Conservation (phyloP, 1,140 invertebrate genomes). For the Luehdorfia chinensis region DNA sequence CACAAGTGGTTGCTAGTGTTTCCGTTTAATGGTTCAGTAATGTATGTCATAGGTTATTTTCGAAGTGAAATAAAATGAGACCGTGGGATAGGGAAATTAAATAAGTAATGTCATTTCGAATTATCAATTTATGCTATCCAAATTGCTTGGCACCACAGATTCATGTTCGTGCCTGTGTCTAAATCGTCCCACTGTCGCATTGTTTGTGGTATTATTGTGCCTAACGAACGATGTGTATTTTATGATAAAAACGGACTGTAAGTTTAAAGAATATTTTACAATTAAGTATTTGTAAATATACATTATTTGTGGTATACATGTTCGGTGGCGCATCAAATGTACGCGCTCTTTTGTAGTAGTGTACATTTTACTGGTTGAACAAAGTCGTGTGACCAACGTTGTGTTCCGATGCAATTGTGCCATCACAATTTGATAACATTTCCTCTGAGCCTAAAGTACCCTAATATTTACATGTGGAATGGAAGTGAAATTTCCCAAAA, state of each 20-base stretch:
- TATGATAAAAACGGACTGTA: constrained; percentile 15
- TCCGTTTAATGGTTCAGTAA: too few species aligned
- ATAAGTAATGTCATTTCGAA: too few species aligned
- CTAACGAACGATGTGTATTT: constrained; percentile 15
- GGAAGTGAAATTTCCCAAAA: constrained; percentile 10
- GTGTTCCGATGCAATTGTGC: constrained; percentile 1
- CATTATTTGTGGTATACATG: constrained; percentile 8
- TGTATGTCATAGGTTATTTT: too few species aligned
- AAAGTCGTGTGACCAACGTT: constrained; percentile 2
- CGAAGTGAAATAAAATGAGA: too few species aligned
- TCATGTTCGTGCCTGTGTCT: too few species aligned
- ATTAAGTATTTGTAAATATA: constrained; percentile 31
- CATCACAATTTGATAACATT: constrained; percentile 9
- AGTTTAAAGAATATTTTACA: constrained; percentile 4
- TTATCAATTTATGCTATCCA: too few species aligned
- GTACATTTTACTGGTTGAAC: constrained; percentile 13
- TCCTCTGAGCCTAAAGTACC: constrained; percentile 1
- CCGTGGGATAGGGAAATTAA: too few species aligned
- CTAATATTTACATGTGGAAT: constrained; percentile 12
- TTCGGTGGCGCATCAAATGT: constrained; percentile 12
- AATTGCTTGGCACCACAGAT: too few species aligned
- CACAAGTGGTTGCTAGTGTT: too few species aligned
- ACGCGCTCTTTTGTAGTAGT: constrained; percentile 7
- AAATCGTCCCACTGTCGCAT: too few species aligned
- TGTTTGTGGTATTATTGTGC: constrained; percentile 10